Base-by-base conservation (phyloP, 2,888 invertebrate genomes). In the Lasioglossum oenotherae region DNA sequence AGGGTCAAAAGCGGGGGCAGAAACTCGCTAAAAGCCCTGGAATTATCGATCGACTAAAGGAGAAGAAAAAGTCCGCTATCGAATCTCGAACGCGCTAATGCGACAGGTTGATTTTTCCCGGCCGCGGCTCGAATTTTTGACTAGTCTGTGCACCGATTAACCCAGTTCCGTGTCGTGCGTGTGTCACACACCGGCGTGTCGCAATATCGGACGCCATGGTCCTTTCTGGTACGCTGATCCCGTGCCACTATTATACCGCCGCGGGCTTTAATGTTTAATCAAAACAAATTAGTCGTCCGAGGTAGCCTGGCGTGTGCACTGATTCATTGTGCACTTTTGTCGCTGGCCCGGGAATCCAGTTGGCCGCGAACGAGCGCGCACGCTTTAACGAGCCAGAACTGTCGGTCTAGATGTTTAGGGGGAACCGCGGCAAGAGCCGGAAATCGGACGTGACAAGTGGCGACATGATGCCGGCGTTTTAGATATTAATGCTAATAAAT, bases 91-190 rank as follows among this genome's bases (percentile, higher is more conserved):
- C 35, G 23, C 69, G 69, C 71, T 71, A 71, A 71, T 71, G 71
- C 71, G 71, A 71, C 71, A 41, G 71, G 71, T 41, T 41, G n/a
- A 71, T 71, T 71, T 71, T 71, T 71, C 23, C 23, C n/a, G 12
- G 0, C 5, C 0, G 57, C 12, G 57, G 4, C 12, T 2, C 12
- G 71, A 12, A 41, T 71, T 71, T 41, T 41, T 71, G 41, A n/a
- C 23, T 71, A 4, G 41, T 2, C 12, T 64, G 71, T 41, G 12
- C 23, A 19, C 64, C 71, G 71, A 71, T 71, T 71, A 71, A 41
- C 71, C 71, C 38, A 38, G 91, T 91, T 91, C 85, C 81, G 71
- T 46, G 57, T 71, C 80, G 49, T 19, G 27, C 60, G 60, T 67
- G 64, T 74, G 71, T 87, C 53, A 72, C 60, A 31, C 31, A 6